Conservation (phyloP, 2,113 vertebrate genomes). For the Andinoacara biseriatus region DNA sequence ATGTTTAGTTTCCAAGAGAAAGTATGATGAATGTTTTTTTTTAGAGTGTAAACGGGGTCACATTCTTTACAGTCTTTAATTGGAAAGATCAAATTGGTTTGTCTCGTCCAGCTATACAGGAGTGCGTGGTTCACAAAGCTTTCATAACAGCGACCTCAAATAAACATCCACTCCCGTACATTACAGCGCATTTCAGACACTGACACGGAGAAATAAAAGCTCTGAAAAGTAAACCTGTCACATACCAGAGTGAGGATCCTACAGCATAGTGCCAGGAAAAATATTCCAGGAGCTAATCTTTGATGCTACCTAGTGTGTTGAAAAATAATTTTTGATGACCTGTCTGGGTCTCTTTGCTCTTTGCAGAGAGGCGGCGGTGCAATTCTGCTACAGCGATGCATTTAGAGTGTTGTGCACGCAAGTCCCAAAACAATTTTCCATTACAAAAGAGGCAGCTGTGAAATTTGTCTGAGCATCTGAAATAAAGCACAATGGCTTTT, state of each 20-base stretch:
- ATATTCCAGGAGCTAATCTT: background rate
- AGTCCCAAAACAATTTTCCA: background rate
- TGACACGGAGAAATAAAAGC: background rate
- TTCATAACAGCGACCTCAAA: background rate
- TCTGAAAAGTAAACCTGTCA: background rate
- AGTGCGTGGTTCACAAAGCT: background rate
- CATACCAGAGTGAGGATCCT: background rate
- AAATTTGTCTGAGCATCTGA: too few relatives aligned
- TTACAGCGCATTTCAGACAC: background rate
- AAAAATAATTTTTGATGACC: background rate
- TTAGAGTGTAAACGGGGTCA: slow-evolving; percentile 55
- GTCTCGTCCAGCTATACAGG: background rate
- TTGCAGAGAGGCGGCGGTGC: background rate
- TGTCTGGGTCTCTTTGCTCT: background rate
- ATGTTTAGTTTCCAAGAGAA: slow-evolving; percentile 33
- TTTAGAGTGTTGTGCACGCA: background rate
- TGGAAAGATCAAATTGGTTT: background rate
- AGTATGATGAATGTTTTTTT: slow-evolving; percentile 55
- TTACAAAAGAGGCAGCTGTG: background rate
- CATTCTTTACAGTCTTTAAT: slow-evolving; percentile 19
- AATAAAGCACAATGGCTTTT: background rate
- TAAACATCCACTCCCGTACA: background rate
- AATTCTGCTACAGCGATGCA: background rate
- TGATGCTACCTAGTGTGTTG: background rate
- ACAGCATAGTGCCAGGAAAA: background rate